phyloP scores from a whole-genome alignment of 2,113 vertebrate species.

The Chaetura pelagica region DNA sequence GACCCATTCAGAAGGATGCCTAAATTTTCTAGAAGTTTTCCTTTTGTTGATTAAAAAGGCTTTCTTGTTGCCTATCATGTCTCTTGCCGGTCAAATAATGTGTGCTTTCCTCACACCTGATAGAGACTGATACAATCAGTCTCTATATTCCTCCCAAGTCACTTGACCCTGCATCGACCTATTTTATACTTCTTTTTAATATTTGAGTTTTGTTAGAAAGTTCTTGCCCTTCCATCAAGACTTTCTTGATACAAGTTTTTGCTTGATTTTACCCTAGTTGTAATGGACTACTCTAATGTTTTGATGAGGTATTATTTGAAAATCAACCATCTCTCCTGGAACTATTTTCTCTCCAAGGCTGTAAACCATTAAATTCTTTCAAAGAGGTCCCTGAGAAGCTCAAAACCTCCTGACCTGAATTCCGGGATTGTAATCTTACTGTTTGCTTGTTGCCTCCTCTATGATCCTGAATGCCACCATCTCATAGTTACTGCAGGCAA shows the following conservation, averaged over 20 bases:
- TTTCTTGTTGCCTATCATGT: not conserved
- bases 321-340: not conserved
- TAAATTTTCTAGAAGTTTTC: not conserved
- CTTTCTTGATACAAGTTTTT: not conserved
- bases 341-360: not conserved
- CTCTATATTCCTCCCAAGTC: not conserved
- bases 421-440: not conserved
- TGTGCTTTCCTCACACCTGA: not conserved
- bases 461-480: not conserved
- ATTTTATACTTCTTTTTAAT: not conserved
- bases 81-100: not conserved
- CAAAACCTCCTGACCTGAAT: not conserved
- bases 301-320: not conserved
- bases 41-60: not conserved
- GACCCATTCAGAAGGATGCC: fast-evolving
- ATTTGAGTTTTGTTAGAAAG: not conserved
- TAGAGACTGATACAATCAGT: not conserved
- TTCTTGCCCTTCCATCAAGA: not conserved
- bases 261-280: not conserved
- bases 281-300: not conserved
- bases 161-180: fast-evolving
- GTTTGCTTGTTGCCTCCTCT: not conserved
- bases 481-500: not conserved
- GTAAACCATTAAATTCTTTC: not conserved
- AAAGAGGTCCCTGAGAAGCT: not conserved